Conservation (phyloP, 2,113 vertebrate genomes). For the Caracal caracal region DNA sequence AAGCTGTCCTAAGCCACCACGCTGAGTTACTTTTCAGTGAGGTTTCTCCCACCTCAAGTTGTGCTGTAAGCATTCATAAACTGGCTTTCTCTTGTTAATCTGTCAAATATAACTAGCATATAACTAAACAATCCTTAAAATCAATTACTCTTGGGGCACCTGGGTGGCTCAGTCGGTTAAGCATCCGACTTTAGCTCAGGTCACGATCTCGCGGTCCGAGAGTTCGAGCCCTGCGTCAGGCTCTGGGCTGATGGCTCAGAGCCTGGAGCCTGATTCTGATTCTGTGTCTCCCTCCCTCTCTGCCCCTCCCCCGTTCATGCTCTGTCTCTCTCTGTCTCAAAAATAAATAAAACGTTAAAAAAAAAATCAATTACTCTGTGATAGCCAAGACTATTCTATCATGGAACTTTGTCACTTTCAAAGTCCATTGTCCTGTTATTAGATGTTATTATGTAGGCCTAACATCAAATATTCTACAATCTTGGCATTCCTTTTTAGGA, state of each 20-base stretch:
- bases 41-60: neutral
- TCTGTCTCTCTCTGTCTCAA: no score
- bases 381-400: neutral
- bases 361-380: neutral
- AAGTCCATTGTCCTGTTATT: neutral
- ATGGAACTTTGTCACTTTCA: neutral
- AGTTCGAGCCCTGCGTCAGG: no score
- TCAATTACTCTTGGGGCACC: neutral
- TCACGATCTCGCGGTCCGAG: rapidly evolving
- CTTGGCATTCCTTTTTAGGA: neutral
- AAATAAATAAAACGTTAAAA: no score
- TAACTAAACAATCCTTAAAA: conserved; percentile 25
- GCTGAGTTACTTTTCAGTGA: neutral
- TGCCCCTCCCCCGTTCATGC: no score
- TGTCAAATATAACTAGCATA: neutral
- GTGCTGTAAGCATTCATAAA: neutral
- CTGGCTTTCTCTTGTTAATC: neutral
- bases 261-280: no score
- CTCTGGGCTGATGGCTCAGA: no score
- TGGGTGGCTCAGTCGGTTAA: no score
- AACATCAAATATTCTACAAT: neutral
- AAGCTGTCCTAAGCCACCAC: neutral
- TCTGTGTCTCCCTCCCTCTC: no score
- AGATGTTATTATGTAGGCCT: neutral
- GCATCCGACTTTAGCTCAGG: no score